Evolutionary conservation across 2,888 invertebrate genomes (phyloP).

Genomic region (Tortrix viridana): DNA sequence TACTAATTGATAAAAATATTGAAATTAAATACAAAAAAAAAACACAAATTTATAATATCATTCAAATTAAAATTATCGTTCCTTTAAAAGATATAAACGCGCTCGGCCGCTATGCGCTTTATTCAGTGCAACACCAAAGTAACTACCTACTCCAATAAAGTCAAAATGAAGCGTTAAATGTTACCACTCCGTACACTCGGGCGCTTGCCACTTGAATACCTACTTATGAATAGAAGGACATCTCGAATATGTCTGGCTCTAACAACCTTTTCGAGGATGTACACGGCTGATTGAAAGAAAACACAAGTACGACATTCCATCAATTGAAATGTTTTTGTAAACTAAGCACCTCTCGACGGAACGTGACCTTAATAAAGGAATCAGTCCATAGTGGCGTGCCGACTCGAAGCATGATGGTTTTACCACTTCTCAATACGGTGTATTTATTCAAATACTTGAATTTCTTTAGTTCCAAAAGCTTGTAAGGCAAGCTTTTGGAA

Average conservation of each 20-base stretch:
- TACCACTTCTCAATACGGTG: constrained; percentile 24
- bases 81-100: constrained; percentile 36
- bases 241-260: constrained; percentile 47
- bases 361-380: constrained; percentile 76
- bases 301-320: constrained; percentile 64
- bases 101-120: not conserved
- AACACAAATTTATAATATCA: no score
- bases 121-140: not conserved
- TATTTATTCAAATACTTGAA: constrained; percentile 16
- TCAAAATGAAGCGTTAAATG: constrained; percentile 1
- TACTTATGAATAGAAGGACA: constrained; percentile 41
- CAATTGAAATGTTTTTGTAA: constrained; percentile 60
- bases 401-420: constrained; percentile 38
- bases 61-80: not conserved
- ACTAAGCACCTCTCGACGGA: constrained; percentile 73
- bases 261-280: constrained; percentile 57
- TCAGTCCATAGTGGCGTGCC: constrained; percentile 53
- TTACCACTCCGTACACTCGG: not conserved
- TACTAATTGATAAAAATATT: not conserved
- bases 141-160: not conserved
- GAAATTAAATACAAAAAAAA: not conserved
- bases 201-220: constrained; percentile 18
- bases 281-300: constrained; percentile 67
- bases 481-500: no score
- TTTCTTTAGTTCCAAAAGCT: no score